These are phyloP conservation scores for Luehdorfia chinensis DNA, from an alignment of 1,140 invertebrate genomes.

Conservation along the genomic window DNA sequence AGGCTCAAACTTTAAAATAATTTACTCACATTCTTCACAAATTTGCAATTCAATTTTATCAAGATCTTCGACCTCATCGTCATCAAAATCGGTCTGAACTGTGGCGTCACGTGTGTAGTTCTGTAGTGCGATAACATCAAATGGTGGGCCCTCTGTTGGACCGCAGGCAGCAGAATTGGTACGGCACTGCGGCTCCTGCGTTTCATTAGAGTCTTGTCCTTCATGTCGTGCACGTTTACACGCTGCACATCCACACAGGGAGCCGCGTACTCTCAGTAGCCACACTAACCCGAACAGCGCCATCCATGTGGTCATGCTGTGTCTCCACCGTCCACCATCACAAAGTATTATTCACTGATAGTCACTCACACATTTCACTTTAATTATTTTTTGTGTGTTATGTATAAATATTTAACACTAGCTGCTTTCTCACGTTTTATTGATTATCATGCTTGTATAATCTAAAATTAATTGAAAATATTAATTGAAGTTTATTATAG, in stretches of 20 bases:
- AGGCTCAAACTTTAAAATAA: too few relatives aligned
- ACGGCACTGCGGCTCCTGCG: slow-evolving; percentile 7
- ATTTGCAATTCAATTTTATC: slow-evolving; percentile 70
- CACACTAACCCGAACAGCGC: slow-evolving; percentile 91
- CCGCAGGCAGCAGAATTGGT: slow-evolving; percentile 31
- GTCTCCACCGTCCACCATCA: slow-evolving; percentile 44
- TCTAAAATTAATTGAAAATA: too few relatives aligned
- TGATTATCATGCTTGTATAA: background rate
- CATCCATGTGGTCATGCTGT: slow-evolving; percentile 79
- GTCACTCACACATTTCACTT: slow-evolving; percentile 27
- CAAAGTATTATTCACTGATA: slow-evolving; percentile 24
- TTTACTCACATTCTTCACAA: slow-evolving; percentile 61
- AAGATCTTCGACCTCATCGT: slow-evolving; percentile 60
- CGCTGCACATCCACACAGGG: slow-evolving; percentile 84
- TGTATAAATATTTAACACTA: background rate
- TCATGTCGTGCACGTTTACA: slow-evolving; percentile 79
- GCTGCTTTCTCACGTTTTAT: background rate
- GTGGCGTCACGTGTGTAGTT: slow-evolving; percentile 64
- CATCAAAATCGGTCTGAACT: slow-evolving; percentile 67
- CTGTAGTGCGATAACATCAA: slow-evolving; percentile 63
- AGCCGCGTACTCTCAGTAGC: slow-evolving; percentile 86
- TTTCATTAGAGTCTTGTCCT: slow-evolving; percentile 30
- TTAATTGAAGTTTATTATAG: too few relatives aligned
- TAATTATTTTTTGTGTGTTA: background rate
- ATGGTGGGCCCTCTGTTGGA: slow-evolving; percentile 48